Percentiles rank a stretch among this genome's conserved stretches.
Evolutionary conservation across 2,113 vertebrate genomes (phyloP).

Genomic region (Phylloscopus whistleri): DNA sequence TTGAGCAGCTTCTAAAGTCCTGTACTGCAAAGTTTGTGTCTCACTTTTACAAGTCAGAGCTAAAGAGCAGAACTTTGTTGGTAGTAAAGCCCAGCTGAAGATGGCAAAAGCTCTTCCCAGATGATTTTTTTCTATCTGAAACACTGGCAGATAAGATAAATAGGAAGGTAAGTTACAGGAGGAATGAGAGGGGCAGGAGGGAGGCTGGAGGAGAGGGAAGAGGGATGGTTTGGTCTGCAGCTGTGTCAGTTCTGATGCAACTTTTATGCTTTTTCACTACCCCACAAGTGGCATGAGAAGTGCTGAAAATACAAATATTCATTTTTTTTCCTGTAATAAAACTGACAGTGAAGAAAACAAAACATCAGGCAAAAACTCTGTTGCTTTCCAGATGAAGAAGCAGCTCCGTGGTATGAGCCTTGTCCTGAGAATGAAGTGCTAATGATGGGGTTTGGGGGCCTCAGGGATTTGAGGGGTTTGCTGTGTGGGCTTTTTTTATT

Average conservation of each 20-base stretch:
- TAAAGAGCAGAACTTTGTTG: neutral
- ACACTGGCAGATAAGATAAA: neutral
- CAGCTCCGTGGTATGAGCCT: neutral
- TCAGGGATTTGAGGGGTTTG: neutral
- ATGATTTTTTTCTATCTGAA: neutral
- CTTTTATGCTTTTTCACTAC: neutral
- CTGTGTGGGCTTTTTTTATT: neutral
- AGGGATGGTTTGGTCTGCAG: neutral
- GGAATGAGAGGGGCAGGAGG: neutral
- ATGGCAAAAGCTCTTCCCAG: neutral
- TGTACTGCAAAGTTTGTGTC: neutral
- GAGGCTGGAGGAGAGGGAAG: neutral
- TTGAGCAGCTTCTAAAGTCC: neutral
- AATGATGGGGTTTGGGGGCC: no score
- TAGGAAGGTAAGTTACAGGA: neutral
- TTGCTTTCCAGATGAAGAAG: neutral
- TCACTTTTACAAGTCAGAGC: neutral
- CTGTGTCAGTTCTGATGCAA: neutral
- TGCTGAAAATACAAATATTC: conserved; percentile 9
- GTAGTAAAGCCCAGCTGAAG: neutral
- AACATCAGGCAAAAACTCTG: neutral
- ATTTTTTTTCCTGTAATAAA: conserved; percentile 19
- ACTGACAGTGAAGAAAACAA: neutral
- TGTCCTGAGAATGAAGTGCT: neutral
- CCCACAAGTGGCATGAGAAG: neutral